phyloP scores from a whole-genome alignment of 1,140 invertebrate species.

The Rhagoletis pomonella region DNA sequence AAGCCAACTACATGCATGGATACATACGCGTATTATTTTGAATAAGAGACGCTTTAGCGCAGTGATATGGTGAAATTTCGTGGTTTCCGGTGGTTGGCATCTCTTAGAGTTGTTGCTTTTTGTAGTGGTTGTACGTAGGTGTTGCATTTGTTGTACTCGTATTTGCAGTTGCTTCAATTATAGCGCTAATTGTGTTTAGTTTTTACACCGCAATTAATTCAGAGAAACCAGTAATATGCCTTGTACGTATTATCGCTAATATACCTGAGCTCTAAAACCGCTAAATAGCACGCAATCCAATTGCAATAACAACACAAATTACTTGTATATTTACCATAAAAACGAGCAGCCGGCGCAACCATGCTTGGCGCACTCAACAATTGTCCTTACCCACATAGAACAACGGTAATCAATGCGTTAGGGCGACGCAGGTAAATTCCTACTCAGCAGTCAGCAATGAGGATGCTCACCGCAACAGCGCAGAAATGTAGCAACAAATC shows the following conservation, averaged over 20 bases:
- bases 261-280: not conserved
- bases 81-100: not conserved
- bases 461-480: not conserved
- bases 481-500: not conserved
- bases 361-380: not conserved
- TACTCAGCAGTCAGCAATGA: not conserved
- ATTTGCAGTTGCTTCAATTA: not conserved
- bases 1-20: no score
- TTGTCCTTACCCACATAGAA: not conserved
- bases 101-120: not conserved
- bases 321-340: not conserved
- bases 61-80: not conserved
- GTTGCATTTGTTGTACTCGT: not conserved
- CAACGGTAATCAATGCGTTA: not conserved
- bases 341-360: not conserved
- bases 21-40: no score
- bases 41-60: not conserved
- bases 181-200: constrained; percentile 37
- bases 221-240: not conserved
- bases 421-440: not conserved
- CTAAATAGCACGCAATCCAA: constrained; percentile 1
- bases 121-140: not conserved
- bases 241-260: not conserved
- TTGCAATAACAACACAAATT: not conserved
- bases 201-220: constrained; percentile 2